Percentiles rank a stretch among this genome's conserved stretches.
Evolutionary conservation across 2,113 vertebrate genomes (phyloP).

Genomic region (Periophthalmodon schlosseri): DNA sequence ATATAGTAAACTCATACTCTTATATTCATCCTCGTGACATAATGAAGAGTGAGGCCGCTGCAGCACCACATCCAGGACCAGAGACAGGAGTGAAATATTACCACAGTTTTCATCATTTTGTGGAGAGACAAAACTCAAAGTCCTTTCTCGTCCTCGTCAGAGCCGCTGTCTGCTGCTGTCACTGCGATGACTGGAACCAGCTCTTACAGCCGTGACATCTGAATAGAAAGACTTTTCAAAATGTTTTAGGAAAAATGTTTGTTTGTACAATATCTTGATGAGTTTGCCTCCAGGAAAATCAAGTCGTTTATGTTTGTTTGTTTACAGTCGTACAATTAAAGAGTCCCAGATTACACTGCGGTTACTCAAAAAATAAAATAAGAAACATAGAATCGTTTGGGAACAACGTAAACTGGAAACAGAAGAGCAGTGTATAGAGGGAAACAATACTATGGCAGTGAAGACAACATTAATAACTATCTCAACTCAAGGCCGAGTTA

Average conservation of each 20-base stretch:
- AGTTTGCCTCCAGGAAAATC: not conserved
- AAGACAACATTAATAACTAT: too few species aligned
- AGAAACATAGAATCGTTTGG: too few species aligned
- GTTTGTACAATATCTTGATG: not conserved
- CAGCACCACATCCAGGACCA: too few species aligned
- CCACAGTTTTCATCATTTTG: conserved; percentile 3
- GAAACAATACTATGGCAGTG: too few species aligned
- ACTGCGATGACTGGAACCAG: not conserved
- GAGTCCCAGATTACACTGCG: too few species aligned
- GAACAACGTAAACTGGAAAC: too few species aligned
- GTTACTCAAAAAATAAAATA: too few species aligned
- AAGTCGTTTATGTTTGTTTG: not conserved
- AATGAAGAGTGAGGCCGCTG: too few species aligned
- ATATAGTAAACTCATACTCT: too few species aligned
- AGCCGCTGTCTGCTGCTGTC: not conserved
- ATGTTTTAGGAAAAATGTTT: not conserved
- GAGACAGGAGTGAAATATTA: not conserved
- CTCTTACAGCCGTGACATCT: not conserved
- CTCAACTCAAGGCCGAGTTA: too few species aligned
- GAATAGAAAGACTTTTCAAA: not conserved
- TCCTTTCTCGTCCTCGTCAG: not conserved
- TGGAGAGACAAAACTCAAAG: not conserved
- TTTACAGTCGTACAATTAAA: not conserved
- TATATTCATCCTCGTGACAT: too few species aligned
- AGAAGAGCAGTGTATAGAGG: too few species aligned